phyloP scores from a whole-genome alignment of 2,113 vertebrate species.

The Pelvicachromis taeniatus region DNA sequence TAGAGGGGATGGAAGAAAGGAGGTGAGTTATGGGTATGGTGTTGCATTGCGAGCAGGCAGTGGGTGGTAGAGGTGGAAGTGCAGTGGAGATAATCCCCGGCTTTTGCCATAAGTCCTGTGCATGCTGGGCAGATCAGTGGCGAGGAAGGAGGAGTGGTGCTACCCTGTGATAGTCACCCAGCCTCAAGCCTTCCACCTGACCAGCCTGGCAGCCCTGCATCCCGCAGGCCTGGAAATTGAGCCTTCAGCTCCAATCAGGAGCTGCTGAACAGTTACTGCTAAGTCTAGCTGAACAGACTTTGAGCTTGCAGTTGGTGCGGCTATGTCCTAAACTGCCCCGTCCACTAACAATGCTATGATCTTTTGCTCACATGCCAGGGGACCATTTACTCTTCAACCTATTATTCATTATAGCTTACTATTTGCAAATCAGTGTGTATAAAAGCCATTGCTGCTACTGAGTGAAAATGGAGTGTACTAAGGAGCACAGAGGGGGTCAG shows the following conservation, averaged over 20 bases:
- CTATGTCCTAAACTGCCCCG: constrained; percentile 33
- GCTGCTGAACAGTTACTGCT: not conserved
- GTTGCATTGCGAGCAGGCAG: constrained; percentile 6
- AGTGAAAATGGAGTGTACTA: constrained; percentile 19
- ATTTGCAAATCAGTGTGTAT: constrained; percentile 4
- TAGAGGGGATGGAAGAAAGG: not conserved
- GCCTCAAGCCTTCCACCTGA: constrained; percentile 77
- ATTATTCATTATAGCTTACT: not conserved
- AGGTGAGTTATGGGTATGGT: not conserved
- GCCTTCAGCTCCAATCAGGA: constrained; percentile 27
- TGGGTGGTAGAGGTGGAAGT: constrained; percentile 71
- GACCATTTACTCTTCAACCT: not conserved
- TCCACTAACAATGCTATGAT: not conserved
- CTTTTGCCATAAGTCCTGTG: constrained; percentile 82
- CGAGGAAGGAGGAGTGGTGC: constrained; percentile 74
- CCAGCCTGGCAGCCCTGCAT: constrained; percentile 63
- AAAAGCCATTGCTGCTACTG: constrained; percentile 5
- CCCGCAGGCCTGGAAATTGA: constrained; percentile 21
- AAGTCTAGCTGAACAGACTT: constrained; percentile 14
- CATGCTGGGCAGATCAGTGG: constrained; percentile 80
- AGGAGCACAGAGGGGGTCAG: constrained; percentile 27
- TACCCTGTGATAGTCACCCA: constrained; percentile 77
- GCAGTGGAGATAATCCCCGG: constrained; percentile 71
- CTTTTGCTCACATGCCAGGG: not conserved
- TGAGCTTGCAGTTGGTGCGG: constrained; percentile 1